Base-by-base conservation (phyloP, 2,888 invertebrate genomes). In the Hyposoter dolosus region DNA sequence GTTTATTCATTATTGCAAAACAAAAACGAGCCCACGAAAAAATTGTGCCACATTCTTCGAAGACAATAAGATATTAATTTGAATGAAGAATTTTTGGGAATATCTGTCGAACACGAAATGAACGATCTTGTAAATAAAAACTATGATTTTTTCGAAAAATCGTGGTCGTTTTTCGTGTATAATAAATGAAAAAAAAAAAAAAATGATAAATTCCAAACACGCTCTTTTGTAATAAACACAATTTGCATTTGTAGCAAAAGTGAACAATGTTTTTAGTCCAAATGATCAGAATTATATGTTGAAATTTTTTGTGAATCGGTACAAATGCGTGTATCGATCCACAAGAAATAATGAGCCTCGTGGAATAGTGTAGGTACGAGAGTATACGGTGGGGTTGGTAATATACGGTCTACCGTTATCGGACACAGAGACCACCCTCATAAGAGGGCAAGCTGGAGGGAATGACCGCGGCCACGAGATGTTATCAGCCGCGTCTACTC, bases 401-500 rank as follows among this genome's bases (percentile, higher is more conserved):
- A 83, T 77, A 72, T 68, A 81, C 76, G 72, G 69, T 60, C 80
- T 65, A 53, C 77, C 72, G 60, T 79, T 82, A 78, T 68, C 68
- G 85, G 85, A 80, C 79, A 76, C 76, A 28, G 19, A 56, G 19
- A 56, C 60, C 7, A 50, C 40, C 50, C 63, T 28, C 5, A 5
- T 35, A n/a, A 65, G 40, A 50, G 53, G 50, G 66, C 66, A 68
- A 77, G 12, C 12, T 68, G 87, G 83, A 88, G 89, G 89, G 89
- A 90, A 90, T 90, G 90, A 90, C 90, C 90, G 88, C 77, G 6
- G 74, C 68, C 80, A 79, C 82, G 90, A 81, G 72, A 91, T 90
- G 88, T 88, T 90, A 90, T 90, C 90, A 84, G 81, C 28, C 65
- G 71, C 53, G 53, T 53, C 17, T 65, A 19, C 72, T 68, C 72